Conservation (phyloP, 2,113 vertebrate genomes). For the Cyprinodon variegatus region DNA sequence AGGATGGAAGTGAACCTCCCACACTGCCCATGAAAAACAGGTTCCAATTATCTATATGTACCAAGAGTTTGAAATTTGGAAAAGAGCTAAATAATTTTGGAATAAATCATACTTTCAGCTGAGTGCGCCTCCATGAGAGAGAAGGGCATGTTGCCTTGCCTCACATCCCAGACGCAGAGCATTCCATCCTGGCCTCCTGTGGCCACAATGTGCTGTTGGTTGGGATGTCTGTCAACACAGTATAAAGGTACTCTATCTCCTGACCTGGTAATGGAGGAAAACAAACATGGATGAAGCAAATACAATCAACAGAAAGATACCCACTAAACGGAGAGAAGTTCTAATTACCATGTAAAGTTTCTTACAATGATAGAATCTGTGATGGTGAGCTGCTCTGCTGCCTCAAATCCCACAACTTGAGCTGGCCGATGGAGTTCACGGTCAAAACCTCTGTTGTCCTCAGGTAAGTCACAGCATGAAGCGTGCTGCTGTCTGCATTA, state of each 20-base stretch:
- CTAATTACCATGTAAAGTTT: not conserved
- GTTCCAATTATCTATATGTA: not conserved
- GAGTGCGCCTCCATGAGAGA: constrained; percentile 95
- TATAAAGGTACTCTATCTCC: constrained; percentile 92
- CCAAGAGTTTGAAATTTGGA: not conserved
- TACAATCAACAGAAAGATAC: not conserved
- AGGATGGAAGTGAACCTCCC: constrained; percentile 97
- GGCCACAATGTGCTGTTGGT: constrained; percentile 95
- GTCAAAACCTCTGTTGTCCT: constrained; percentile 94
- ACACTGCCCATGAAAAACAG: constrained; percentile 81
- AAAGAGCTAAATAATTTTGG: not conserved
- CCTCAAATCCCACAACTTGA: constrained; percentile 96
- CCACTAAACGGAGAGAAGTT: not conserved
- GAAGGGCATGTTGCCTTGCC: constrained; percentile 89
- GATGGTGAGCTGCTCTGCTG: constrained; percentile 90
- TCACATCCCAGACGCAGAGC: constrained; percentile 96
- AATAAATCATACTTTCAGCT: constrained; percentile 88
- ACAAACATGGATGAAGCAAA: not conserved
- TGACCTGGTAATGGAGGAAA: constrained; percentile 73
- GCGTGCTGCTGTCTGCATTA: constrained; percentile 96
- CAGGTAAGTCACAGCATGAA: constrained; percentile 93
- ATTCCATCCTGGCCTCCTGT: constrained; percentile 96
- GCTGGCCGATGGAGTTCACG: constrained; percentile 96
- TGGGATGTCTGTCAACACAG: constrained; percentile 95
- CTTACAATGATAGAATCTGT: constrained; percentile 94